Conservation (phyloP, 2,888 invertebrate genomes). For the Drosophila recens region DNA sequence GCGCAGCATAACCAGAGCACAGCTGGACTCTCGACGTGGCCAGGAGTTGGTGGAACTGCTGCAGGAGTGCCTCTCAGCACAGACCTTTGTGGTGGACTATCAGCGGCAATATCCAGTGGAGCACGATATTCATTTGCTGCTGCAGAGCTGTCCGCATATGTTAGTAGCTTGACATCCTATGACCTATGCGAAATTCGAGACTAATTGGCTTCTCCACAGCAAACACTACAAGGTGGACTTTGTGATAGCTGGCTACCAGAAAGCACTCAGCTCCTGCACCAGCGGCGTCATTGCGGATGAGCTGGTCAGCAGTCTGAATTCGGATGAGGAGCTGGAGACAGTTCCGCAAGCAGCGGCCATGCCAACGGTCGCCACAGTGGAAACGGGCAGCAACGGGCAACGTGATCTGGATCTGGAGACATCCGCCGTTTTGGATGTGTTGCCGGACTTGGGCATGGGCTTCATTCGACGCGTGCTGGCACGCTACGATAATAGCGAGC, state of each 20-base stretch:
- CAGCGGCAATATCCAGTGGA: conserved; percentile 88
- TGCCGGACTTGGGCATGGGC: conserved; percentile 93
- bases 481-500: conserved; percentile 90
- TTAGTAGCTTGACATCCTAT: conserved; percentile 86
- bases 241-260: conserved; percentile 62
- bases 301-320: conserved; percentile 2
- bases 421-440: conserved; percentile 86
- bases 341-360: conserved; percentile 7
- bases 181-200: no score
- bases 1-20: conserved; percentile 83
- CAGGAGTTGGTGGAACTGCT: conserved; percentile 84
- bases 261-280: conserved; percentile 53
- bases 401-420: conserved; percentile 85
- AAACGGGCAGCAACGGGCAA: conserved; percentile 23
- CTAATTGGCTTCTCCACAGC: conserved; percentile 26
- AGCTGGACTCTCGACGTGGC: conserved; percentile 79
- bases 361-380: conserved; percentile 25
- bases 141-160: conserved; percentile 89
- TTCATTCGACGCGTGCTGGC: conserved; percentile 91
- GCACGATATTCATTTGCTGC: conserved; percentile 88
- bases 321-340: conserved; percentile 39
- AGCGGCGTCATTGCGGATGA: conserved; percentile 57
- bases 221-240: conserved; percentile 68
- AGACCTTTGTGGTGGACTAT: conserved; percentile 89
- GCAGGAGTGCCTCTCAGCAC: conserved; percentile 86